These are phyloP conservation scores for Cichlasoma orientale DNA, from an alignment of 2,797 vertebrate genomes.

Conservation along the genomic window DNA sequence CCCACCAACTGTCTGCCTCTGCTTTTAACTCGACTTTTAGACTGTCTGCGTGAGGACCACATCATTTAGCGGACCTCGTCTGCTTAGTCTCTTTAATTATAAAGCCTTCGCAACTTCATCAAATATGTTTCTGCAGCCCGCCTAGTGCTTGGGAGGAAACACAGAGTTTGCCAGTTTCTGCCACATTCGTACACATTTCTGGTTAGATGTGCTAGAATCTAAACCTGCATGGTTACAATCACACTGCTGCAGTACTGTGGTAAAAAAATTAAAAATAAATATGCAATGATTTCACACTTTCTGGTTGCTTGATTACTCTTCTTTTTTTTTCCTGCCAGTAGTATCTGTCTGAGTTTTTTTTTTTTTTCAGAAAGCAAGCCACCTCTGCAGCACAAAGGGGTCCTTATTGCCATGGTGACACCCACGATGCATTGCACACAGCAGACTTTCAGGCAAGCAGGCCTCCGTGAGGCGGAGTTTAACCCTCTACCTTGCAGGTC, in stretches of 20 bases:
- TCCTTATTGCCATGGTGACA: conserved; percentile 71
- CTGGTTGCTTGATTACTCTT: not conserved
- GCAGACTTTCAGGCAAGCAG: conserved; percentile 83
- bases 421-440: conserved; percentile 81
- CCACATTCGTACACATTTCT: not conserved
- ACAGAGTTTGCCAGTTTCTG: not conserved
- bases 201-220: not conserved
- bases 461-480: conserved; percentile 72
- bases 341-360: not conserved
- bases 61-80: not conserved
- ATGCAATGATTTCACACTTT: not conserved
- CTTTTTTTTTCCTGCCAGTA: not conserved
- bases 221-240: not conserved
- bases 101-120: not conserved
- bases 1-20: conserved; percentile 13
- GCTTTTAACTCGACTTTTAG: not conserved
- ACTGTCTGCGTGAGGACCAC: not conserved
- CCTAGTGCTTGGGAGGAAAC: not conserved
- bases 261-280: not conserved
- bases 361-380: conserved; percentile 53
- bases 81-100: conserved; percentile 10
- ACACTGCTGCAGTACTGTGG: not conserved
- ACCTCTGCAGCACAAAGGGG: conserved; percentile 33
- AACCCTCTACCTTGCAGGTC: conserved; percentile 97
- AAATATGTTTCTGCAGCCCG: not conserved